Evolutionary conservation across 2,797 vertebrate genomes (phyloP).

Genomic region (Psittacula echo): DNA sequence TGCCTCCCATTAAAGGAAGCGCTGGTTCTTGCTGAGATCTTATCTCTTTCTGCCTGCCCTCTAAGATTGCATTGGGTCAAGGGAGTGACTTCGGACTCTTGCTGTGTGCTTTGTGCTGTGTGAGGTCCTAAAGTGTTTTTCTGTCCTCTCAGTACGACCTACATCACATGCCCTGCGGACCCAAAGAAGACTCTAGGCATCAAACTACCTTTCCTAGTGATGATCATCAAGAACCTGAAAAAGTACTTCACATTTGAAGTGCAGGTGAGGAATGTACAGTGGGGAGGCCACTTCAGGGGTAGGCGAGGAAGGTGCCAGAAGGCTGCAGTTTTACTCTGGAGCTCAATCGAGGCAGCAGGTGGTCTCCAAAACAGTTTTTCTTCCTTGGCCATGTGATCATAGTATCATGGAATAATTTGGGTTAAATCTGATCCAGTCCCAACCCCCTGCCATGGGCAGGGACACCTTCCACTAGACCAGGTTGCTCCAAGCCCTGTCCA

Average conservation of each 20-base stretch:
- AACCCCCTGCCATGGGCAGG: neutral
- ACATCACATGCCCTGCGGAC: conserved; percentile 96
- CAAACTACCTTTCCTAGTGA: conserved; percentile 95
- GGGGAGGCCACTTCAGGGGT: neutral
- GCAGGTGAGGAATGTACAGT: conserved; percentile 81
- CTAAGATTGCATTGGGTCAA: neutral
- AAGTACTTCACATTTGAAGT: conserved; percentile 99
- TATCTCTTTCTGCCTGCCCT: neutral
- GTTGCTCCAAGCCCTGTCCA: neutral
- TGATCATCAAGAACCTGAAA: conserved; percentile 98
- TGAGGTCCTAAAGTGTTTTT: conserved; percentile 7
- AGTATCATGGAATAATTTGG: neutral
- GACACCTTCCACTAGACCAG: neutral
- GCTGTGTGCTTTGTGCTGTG: neutral
- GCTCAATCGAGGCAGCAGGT: neutral
- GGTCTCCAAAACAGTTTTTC: neutral
- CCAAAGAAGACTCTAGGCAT: conserved; percentile 96
- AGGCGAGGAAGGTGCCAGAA: neutral
- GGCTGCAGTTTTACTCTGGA: neutral
- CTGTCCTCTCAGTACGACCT: conserved; percentile 87
- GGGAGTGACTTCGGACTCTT: neutral
- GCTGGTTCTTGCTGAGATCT: neutral
- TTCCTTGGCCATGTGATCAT: neutral
- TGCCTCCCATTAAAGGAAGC: neutral
- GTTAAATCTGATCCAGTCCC: neutral